Percentiles rank a stretch among this genome's conserved stretches.
These are phyloP conservation scores for Carduelis carduelis DNA, from an alignment of 2,797 vertebrate species.

Conservation along the genomic window DNA sequence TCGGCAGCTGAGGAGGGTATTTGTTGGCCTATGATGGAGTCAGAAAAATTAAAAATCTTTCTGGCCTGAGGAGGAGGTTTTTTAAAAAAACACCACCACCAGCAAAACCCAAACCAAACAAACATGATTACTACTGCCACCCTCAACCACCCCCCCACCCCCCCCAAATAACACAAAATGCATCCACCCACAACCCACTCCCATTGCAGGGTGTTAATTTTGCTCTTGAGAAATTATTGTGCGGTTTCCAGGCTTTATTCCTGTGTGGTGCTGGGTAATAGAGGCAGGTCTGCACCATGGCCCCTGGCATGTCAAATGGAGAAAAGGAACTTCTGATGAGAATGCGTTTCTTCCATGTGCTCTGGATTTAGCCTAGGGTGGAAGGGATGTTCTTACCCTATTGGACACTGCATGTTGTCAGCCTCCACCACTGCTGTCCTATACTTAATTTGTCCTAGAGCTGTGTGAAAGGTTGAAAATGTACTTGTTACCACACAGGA, in stretches of 20 bases:
- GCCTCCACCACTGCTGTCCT: not conserved
- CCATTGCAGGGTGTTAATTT: not conserved
- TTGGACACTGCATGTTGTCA: not conserved
- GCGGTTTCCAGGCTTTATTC: not conserved
- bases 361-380: not conserved
- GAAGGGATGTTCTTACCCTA: not conserved
- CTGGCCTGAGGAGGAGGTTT: not conserved
- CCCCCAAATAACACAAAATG: not conserved
- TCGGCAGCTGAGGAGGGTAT: not conserved
- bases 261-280: not conserved
- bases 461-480: not conserved
- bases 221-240: not conserved
- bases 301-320: not conserved
- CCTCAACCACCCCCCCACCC: not conserved
- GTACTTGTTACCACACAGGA: not conserved
- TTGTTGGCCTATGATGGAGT: not conserved
- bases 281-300: not conserved
- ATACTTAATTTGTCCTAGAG: not conserved
- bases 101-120: not conserved
- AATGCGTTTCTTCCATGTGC: not conserved
- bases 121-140: not conserved
- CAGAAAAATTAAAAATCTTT: not conserved
- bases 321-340: not conserved
- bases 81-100: not conserved
- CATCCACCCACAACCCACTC: not conserved